phyloP scores from a whole-genome alignment of 2,888 invertebrate species.

The Microplitis manilae region DNA sequence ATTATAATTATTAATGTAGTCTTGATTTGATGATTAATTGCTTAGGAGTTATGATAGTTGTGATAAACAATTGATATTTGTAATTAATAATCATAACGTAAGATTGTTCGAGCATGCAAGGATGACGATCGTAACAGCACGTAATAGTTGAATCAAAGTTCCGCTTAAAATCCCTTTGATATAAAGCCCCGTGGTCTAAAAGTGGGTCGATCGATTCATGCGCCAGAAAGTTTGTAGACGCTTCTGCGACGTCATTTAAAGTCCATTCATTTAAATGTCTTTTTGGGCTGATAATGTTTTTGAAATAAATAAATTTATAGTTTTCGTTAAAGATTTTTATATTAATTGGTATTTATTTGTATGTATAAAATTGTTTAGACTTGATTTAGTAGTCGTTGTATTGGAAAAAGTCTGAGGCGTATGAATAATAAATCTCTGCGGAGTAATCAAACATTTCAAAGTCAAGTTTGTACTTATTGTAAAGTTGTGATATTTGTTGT shows the following conservation, averaged over 20 bases:
- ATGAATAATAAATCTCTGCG: slow-evolving; percentile 64
- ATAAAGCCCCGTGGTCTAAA: slow-evolving; percentile 51
- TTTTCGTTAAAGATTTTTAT: neutral
- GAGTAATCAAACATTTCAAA: slow-evolving; percentile 74
- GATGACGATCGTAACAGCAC: slow-evolving; percentile 39
- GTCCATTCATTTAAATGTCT: slow-evolving; percentile 34
- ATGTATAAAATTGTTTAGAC: neutral
- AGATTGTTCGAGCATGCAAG: slow-evolving; percentile 37
- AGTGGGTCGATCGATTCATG: slow-evolving; percentile 64
- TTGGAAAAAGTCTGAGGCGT: slow-evolving; percentile 51
- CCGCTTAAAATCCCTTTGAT: slow-evolving; percentile 57
- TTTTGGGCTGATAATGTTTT: neutral
- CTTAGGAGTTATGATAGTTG: neutral
- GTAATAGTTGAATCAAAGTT: slow-evolving; percentile 53
- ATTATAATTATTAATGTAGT: neutral
- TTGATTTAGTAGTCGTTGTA: neutral
- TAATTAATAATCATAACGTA: slow-evolving; percentile 26
- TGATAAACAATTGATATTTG: neutral
- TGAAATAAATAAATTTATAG: neutral
- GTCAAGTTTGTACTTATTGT: slow-evolving; percentile 73
- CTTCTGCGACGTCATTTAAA: slow-evolving; percentile 40
- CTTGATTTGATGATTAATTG: neutral
- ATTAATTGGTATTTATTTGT: neutral
- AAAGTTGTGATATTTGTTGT: slow-evolving; percentile 41
- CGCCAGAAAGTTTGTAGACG: slow-evolving; percentile 35